Conservation (phyloP, 64 coral and sea anemone species). For the Hydrozoanthus tunicans region DNA sequence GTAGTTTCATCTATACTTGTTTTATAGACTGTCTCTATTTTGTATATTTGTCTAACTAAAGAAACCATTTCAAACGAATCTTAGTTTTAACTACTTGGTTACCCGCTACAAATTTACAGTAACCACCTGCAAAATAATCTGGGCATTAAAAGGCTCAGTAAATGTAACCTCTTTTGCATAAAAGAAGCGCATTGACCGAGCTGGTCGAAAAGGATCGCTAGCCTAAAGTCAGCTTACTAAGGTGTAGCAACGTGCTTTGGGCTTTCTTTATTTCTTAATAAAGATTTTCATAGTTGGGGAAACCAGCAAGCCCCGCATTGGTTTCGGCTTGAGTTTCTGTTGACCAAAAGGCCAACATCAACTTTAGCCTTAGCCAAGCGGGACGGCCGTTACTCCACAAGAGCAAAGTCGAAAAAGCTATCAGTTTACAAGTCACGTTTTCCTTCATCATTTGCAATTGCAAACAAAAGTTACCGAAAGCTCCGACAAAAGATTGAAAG, state of each 20-base stretch:
- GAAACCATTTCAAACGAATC: no score
- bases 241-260: slow-evolving; percentile 10
- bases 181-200: slow-evolving; percentile 4
- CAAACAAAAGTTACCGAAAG: no score
- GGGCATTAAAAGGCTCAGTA: slow-evolving; percentile 3
- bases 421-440: no score
- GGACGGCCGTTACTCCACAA: neutral
- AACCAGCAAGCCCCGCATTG: neutral
- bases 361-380: no score
- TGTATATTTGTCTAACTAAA: no score
- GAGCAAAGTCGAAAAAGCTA: no score
- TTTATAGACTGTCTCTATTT: no score
- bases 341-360: no score
- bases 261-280: neutral
- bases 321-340: neutral
- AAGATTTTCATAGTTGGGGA: neutral
- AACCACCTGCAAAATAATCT: neutral
- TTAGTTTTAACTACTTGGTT: neutral
- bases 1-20: no score
- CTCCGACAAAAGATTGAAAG: no score
- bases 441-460: no score
- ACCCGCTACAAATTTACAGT: neutral
- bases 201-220: slow-evolving; percentile 5
- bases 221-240: neutral
- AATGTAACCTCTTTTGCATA: neutral